phyloP scores from a whole-genome alignment of 2,797 vertebrate genomes.

The Sebastes aleutianus region DNA sequence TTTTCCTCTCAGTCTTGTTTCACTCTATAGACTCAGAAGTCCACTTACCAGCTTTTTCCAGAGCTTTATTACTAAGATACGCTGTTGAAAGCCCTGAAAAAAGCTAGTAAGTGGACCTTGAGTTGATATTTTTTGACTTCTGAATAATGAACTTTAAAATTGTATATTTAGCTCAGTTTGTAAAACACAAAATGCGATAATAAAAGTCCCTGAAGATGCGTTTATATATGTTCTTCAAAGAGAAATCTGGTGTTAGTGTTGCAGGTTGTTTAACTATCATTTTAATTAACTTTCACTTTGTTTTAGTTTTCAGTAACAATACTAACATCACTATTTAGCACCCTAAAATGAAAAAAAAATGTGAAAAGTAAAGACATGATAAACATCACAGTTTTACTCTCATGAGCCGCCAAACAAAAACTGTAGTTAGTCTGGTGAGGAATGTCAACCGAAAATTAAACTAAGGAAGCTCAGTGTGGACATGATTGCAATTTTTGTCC shows the following conservation, averaged over 20 bases:
- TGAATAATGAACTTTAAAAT: not conserved
- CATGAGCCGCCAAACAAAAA: not conserved
- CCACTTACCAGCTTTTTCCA: not conserved
- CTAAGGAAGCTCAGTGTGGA: not conserved
- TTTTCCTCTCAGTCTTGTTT: not conserved
- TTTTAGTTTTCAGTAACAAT: not conserved
- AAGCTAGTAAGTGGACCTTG: not conserved
- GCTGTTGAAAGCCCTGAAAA: not conserved
- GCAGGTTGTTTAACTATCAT: too few relatives aligned
- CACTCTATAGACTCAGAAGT: not conserved
- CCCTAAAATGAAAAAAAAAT: not conserved
- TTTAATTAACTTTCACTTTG: not conserved
- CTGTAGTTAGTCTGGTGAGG: not conserved
- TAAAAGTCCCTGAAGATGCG: too few relatives aligned
- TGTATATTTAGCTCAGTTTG: not conserved
- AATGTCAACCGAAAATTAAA: not conserved
- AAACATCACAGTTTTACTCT: not conserved
- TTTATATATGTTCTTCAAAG: too few relatives aligned
- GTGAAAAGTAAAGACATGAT: not conserved
- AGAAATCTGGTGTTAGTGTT: not conserved
- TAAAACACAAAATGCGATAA: not conserved
- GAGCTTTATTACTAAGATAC: not conserved
- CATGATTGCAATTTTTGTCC: not conserved
- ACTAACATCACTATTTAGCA: not conserved
- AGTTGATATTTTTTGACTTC: not conserved